Evolutionary conservation across 2,888 invertebrate species (phyloP), one percentile per base, ranked within the genome.

Genomic region (Drosophila siamana): DNA sequence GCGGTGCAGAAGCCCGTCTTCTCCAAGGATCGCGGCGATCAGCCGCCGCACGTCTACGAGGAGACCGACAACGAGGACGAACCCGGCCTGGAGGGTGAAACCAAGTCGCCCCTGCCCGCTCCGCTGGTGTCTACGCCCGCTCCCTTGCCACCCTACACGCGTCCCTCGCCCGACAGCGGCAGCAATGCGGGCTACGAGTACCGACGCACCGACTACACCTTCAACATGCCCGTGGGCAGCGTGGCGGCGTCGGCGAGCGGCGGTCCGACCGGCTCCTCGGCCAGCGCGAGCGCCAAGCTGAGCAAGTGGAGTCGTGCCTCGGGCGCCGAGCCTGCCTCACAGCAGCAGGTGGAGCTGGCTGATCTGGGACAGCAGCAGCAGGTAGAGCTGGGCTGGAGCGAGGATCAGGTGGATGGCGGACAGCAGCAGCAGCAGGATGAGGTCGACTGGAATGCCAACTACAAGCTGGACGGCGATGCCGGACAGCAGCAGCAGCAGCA

Each of bases 1-100:
- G 82, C 69, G 1, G 63, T 72, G 33, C 80, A 71, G 11, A 83
- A 80, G n/a, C 74, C 80, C 0, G 72, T 74, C 0, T 88, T 91
- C 52, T 91, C 91, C 5, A 89, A 87, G 57, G 91, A 91, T 74
- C 91, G 92, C 11, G 92, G 92, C 0, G 92, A 92, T 77, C 92
- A 92, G 51, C 92, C 92, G 1, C 92, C 92, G 0, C 88, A 92
- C 66, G 68, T 78, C 0, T 91, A 88, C 41, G 90, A 90, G 11
- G 92, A 92, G 36, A 79, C 83, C 3, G 74, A 85, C n/a, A 90
- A 90, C 4, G 84, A 83, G 0, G 86, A 86, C 13, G 92, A 92
- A 46, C 91, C 92, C 0, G 90, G 90, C 0, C 68, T 92, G 6
- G 90, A 86, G 33, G 88, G 82, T 11, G 81, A 82, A 22, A 69